These are phyloP conservation scores for Lepidochitona cinerea DNA, from an alignment of 2,888 invertebrate genomes.

Conservation along the genomic window DNA sequence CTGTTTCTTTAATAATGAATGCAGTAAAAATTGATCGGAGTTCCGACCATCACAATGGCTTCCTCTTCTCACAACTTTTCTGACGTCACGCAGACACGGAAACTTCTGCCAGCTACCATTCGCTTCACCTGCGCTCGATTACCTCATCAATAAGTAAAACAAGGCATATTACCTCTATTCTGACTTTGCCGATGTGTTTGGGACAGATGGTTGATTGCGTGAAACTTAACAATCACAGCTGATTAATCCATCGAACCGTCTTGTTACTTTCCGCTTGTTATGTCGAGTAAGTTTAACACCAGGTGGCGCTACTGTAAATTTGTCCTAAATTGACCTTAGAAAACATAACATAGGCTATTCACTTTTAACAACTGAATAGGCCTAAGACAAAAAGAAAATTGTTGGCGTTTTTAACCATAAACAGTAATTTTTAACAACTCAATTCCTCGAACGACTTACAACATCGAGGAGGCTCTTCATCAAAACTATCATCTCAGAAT, in stretches of 20 bases:
- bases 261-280: background rate
- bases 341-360: too few relatives aligned
- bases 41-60: background rate
- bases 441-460: too few relatives aligned
- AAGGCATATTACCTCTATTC: background rate
- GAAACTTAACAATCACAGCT: background rate
- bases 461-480: too few relatives aligned
- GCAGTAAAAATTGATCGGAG: background rate
- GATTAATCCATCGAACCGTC: background rate
- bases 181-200: background rate
- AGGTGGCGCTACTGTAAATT: background rate
- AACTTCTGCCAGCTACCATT: background rate
- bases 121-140: background rate
- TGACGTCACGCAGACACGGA: background rate
- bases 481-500: too few relatives aligned
- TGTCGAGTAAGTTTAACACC: background rate
- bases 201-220: background rate
- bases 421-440: too few relatives aligned
- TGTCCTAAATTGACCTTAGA: background rate
- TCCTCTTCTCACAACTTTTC: background rate
- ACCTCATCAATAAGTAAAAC: background rate
- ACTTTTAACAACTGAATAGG: too few relatives aligned
- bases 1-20: background rate
- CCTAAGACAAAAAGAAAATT: too few relatives aligned
- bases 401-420: too few relatives aligned